These are phyloP conservation scores for Danio tinwini DNA, from an alignment of 2,797 vertebrate species.

Conservation along the genomic window DNA sequence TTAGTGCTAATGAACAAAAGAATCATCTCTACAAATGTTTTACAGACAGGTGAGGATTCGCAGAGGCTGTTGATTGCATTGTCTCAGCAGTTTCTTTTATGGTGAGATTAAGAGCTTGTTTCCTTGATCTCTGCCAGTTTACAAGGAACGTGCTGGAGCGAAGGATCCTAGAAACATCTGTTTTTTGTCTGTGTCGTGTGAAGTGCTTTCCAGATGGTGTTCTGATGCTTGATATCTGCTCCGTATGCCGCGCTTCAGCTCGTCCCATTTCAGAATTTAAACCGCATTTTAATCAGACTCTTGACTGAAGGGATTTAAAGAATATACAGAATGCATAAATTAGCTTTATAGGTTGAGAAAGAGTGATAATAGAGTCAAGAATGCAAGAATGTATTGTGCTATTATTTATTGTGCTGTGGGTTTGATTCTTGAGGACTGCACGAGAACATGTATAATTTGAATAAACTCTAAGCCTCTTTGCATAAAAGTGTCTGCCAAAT, in stretches of 20 bases:
- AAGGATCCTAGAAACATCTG: slow-evolving; percentile 28
- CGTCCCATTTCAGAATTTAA: background rate
- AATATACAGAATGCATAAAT: slow-evolving; percentile 5
- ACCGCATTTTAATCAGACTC: slow-evolving; percentile 1
- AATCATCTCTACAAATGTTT: background rate
- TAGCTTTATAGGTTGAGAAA: background rate
- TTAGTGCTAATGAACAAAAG: background rate
- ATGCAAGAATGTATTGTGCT: background rate
- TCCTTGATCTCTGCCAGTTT: slow-evolving; percentile 12
- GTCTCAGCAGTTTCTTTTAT: background rate
- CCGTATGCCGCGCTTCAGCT: background rate
- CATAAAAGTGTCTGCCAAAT: slow-evolving; percentile 3
- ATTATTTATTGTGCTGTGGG: background rate
- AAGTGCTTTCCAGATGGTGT: slow-evolving; percentile 25
- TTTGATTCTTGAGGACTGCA: background rate
- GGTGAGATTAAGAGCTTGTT: background rate
- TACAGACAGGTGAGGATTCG: too few relatives aligned
- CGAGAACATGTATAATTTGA: background rate
- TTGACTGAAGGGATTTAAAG: slow-evolving; percentile 3
- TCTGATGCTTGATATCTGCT: background rate
- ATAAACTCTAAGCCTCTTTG: background rate
- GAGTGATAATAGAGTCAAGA: too few relatives aligned
- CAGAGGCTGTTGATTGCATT: slow-evolving; percentile 20
- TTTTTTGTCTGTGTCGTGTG: slow-evolving; percentile 2
- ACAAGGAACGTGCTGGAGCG: background rate